These are phyloP conservation scores for Macrotis lagotis DNA, from an alignment of 2,113 vertebrate species.

Conservation along the genomic window DNA sequence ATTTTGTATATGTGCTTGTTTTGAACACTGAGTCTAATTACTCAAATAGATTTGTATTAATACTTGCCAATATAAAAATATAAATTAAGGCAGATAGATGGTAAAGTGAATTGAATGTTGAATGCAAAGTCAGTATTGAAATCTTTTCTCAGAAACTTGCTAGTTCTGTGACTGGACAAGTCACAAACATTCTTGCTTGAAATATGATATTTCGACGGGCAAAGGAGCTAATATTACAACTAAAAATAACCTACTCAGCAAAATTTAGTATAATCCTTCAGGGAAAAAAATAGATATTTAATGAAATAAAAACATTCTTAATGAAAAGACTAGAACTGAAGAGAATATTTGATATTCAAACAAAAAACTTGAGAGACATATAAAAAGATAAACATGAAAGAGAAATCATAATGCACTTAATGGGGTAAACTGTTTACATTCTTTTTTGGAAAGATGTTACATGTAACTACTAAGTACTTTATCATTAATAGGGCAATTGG, in stretches of 20 bases:
- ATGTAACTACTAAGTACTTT: background rate
- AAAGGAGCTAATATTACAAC: background rate
- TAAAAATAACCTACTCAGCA: background rate
- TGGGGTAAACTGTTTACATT: background rate
- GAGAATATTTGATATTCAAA: background rate
- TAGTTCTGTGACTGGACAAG: background rate
- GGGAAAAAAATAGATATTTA: background rate
- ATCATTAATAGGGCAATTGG: background rate
- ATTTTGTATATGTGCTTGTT: background rate
- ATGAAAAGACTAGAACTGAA: background rate
- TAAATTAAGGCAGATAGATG: conserved; percentile 9
- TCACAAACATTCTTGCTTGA: background rate
- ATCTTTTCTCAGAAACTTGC: background rate
- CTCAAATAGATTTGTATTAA: conserved; percentile 8
- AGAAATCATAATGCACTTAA: background rate
- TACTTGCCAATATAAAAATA: background rate
- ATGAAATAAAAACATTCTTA: background rate
- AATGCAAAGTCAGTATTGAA: background rate
- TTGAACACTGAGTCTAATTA: background rate
- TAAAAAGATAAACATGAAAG: background rate
- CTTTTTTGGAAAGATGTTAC: background rate
- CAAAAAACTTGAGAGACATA: background rate
- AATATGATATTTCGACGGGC: background rate
- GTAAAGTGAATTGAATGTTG: background rate
- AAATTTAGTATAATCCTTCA: background rate